Base-by-base conservation (phyloP, 2,113 vertebrate genomes). In the Struthio camelus region DNA sequence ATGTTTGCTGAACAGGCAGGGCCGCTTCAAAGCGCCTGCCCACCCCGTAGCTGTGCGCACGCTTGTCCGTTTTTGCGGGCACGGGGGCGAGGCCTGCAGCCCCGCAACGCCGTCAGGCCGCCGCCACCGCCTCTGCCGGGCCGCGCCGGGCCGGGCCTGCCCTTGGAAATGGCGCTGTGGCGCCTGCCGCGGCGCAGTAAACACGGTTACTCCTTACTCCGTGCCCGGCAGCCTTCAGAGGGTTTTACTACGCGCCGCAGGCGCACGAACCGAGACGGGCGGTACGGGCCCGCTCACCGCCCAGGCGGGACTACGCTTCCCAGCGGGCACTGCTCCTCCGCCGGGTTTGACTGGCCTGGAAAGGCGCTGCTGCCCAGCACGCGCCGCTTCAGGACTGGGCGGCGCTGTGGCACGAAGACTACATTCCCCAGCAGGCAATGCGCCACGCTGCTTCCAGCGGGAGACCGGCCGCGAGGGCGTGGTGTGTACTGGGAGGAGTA, bases 401-500 rank as follows among this genome's bases (percentile, higher is more conserved):
- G 3, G 4, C 1, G 4, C n/a, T 7, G 14, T 8, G 9, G 7
- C 28, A 10, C 2, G 8, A 2, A 3, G 36, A 98, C 97, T 96
- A 86, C 93, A 53, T 56, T 94, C 78, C 96, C 97, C 97, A 88
- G 66, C 15, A 56, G 51, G 53, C 89, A 23, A 44, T 36, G 59
- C 70, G 6, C 25, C 9, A 9, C 11, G 0, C 19, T 1, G 11
- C 23, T 2, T 4, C 38, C 6, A 25, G 24, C 10, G 1, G 14
- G 13, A 25, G 71, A 86, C n/a, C 2, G 6, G 30, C 36, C 4
- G 20, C 14, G 7, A 30, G 40, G 54, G 46, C 11, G 92, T 40
- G 30, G 51, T 80, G 96, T 76, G 70, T 53, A 58, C 67, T 78
- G 97, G 97, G 94, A 71, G 32, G 30, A 72, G 88, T 93, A 98